phyloP scores from a whole-genome alignment of 2,113 vertebrate genomes.

The Forbesichthys papilliferus region DNA sequence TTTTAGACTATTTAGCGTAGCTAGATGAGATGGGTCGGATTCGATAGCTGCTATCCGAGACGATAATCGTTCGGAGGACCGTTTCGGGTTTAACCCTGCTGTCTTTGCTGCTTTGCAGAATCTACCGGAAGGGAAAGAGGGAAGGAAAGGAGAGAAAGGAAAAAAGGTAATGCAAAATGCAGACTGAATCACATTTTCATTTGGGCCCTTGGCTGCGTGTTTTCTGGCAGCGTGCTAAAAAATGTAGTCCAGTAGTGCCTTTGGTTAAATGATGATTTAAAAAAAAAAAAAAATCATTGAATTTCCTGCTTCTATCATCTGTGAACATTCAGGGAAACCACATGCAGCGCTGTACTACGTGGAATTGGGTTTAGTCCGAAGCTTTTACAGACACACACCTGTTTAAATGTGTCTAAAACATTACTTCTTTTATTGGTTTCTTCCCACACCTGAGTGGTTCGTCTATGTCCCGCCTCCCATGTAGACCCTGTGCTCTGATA shows the following conservation, averaged over 20 bases:
- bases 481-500: too few relatives aligned
- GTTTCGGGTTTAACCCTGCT: constrained; percentile 47
- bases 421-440: too few relatives aligned
- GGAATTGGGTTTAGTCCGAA: not conserved
- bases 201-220: not conserved
- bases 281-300: not conserved
- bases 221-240: not conserved
- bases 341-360: too few relatives aligned
- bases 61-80: constrained; percentile 44
- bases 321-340: not conserved
- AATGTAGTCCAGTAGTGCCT: not conserved
- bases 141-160: constrained; percentile 74
- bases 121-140: constrained; percentile 65
- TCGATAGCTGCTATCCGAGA: constrained; percentile 47
- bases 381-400: not conserved
- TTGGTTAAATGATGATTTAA: not conserved
- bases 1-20: constrained; percentile 45
- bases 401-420: not conserved
- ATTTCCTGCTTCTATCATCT: not conserved
- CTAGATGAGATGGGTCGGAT: constrained; percentile 33
- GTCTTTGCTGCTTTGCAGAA: constrained; percentile 65
- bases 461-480: too few relatives aligned
- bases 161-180: constrained; percentile 67
- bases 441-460: too few relatives aligned
- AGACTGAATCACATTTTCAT: not conserved